Evolutionary conservation across 2,797 vertebrate species (phyloP), one percentile per base, ranked within the genome.

Genomic region (Dallia pectoralis): DNA sequence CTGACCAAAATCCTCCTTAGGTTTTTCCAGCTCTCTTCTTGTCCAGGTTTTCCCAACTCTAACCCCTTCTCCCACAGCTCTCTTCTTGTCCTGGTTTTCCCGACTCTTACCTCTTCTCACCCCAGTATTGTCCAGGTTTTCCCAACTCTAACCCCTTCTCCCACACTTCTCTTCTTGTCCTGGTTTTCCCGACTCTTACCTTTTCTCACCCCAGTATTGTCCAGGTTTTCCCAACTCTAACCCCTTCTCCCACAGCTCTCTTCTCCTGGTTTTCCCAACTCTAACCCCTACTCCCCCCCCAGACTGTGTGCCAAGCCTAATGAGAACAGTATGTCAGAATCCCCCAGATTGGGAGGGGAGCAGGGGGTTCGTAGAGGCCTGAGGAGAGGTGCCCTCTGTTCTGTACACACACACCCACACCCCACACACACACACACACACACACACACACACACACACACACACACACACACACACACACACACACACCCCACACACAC

Each of bases 241-340:
- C 25, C 25, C 4, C 12, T 32, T 40, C 47, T 27, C 36, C 69
- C 8, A 6, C 4, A 69, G n/a, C n/a, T n/a, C n/a, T n/a, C n/a
- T n/a, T n/a, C n/a, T n/a, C n/a, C n/a, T n/a, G 86, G 86, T 33
- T 85, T 85, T 81, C 87, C 80, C 70, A 44, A 19, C 27, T 49
- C 40, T 59, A 74, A 64, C 19, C 15, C n/a, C n/a, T n/a, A n/a
- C n/a, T n/a, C 19, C 29, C 32, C 61, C 73, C 22, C 11, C 36
- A 51, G 22, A 0, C 74, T 71, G 71, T 63, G 75, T 56, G 79
- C 84, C 82, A 86, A 79, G 82, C 51, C 75, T 89, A 90, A 91
- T 87, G 81, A 84, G 87, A 91, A 87, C 88, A 90, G 78, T 77
- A 78, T 90, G 88, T 82, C 25, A 73, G 65, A 77, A 74, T n/a